A percentile compares a stretch with the other conserved stretches of the same genome.
phyloP scores from a whole-genome alignment of 1,140 invertebrate species.

The Hyles vespertilio region DNA sequence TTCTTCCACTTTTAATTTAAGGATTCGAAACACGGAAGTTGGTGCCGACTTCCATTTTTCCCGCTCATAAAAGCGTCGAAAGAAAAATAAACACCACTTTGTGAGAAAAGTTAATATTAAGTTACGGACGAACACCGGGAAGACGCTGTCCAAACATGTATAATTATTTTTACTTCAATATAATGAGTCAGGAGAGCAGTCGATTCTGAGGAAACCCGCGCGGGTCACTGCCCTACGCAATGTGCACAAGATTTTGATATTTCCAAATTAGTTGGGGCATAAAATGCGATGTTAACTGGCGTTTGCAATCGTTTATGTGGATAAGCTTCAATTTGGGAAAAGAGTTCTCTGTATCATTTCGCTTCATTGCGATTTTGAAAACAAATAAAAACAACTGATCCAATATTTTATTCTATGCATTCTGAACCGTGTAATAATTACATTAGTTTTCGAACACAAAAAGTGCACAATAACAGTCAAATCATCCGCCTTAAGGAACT shows the following conservation, averaged over 20 bases:
- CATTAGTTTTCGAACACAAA: no score
- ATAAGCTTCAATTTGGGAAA: no score
- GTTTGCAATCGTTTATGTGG: neutral
- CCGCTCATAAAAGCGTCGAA: slow-evolving; percentile 6
- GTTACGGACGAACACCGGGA: slow-evolving; percentile 8
- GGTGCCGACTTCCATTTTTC: neutral
- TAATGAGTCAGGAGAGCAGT: slow-evolving; percentile 22
- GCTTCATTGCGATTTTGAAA: no score
- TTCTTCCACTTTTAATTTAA: neutral
- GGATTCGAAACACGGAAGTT: slow-evolving; percentile 2
- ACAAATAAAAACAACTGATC: no score
- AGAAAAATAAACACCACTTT: slow-evolving; percentile 21
- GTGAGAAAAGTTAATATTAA: slow-evolving; percentile 10
- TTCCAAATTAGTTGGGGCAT: no score
- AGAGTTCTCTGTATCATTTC: no score
- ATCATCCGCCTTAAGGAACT: no score
- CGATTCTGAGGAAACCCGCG: slow-evolving; percentile 17
- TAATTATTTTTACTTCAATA: slow-evolving; percentile 22
- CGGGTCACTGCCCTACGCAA: slow-evolving; percentile 11
- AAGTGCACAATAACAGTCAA: no score
- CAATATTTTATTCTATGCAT: no score
- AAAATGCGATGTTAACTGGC: slow-evolving; percentile 5
- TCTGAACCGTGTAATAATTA: no score
- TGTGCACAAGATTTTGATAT: neutral
- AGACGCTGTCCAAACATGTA: slow-evolving; percentile 8